These are phyloP conservation scores for Radopholus similis DNA, from an alignment of 1,140 invertebrate species.

Conservation along the genomic window DNA sequence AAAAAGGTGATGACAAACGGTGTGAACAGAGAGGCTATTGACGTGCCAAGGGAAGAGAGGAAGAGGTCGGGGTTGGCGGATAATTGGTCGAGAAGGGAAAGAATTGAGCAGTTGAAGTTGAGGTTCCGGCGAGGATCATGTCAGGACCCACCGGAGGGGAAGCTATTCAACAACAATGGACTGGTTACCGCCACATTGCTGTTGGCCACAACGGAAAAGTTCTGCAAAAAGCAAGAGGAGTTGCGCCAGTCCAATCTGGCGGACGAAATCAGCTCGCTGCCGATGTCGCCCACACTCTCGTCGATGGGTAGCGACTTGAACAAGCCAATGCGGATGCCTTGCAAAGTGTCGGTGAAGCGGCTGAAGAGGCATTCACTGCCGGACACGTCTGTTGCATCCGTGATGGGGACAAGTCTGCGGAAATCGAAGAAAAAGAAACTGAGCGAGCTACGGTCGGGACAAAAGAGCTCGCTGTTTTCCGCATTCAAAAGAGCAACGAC, in stretches of 20 bases:
- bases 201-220: constrained; percentile 5
- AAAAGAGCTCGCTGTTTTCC: not conserved
- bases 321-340: constrained; percentile 5
- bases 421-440: not conserved
- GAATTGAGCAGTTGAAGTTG: not conserved
- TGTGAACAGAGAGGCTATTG: not conserved
- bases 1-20: not conserved
- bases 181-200: constrained; percentile 13
- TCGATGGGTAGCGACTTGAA: not conserved
- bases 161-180: constrained; percentile 6
- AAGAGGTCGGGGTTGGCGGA: not conserved
- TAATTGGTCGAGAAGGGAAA: not conserved
- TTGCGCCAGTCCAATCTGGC: not conserved
- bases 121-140: not conserved
- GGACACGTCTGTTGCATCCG: not conserved
- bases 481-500: not conserved
- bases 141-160: not conserved
- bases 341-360: constrained; percentile 13
- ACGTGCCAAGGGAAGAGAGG: not conserved
- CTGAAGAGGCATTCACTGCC: not conserved
- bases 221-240: not conserved
- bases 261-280: not conserved
- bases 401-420: not conserved
- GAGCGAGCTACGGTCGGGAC: not conserved
- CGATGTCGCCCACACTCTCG: not conserved